Evolutionary conservation across 2,113 vertebrate genomes (phyloP).

Genomic region (Pavo muticus): DNA sequence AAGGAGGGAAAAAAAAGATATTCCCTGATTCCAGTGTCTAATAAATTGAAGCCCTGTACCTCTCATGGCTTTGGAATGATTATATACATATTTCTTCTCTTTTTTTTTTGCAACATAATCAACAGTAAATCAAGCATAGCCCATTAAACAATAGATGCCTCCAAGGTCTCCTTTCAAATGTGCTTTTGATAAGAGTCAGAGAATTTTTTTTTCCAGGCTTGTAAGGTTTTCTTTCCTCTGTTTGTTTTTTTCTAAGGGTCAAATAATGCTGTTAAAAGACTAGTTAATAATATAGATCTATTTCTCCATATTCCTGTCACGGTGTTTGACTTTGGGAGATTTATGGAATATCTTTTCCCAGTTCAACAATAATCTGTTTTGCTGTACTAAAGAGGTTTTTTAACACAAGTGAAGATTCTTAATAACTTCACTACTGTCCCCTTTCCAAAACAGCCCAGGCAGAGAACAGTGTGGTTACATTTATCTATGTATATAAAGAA

Average conservation of each 20-base stretch:
- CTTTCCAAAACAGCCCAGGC: conserved; percentile 58
- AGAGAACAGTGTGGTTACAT: neutral
- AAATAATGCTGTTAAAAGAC: conserved; percentile 70
- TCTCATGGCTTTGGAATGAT: conserved; percentile 14
- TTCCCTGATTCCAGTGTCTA: neutral
- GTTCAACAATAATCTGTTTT: conserved; percentile 65
- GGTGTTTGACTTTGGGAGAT: conserved; percentile 71
- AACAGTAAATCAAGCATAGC: conserved; percentile 66
- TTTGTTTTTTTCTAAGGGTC: conserved; percentile 74
- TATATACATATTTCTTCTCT: neutral
- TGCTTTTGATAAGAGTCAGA: conserved; percentile 75
- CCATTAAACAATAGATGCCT: conserved; percentile 70
- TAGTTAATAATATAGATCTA: conserved; percentile 66
- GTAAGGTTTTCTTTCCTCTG: conserved; percentile 67
- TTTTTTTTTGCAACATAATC: conserved; percentile 49
- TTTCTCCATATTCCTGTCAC: conserved; percentile 62
- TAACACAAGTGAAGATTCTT: conserved; percentile 58
- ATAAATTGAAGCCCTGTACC: conserved; percentile 24
- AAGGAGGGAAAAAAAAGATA: neutral
- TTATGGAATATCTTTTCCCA: conserved; percentile 72
- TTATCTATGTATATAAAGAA: neutral
- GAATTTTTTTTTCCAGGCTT: conserved; percentile 34
- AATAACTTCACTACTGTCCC: conserved; percentile 50
- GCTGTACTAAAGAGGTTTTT: conserved; percentile 65
- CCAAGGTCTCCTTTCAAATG: conserved; percentile 56